These are phyloP conservation scores for Pollicipes pollicipes DNA, from an alignment of 1,140 invertebrate species.

Conservation along the genomic window DNA sequence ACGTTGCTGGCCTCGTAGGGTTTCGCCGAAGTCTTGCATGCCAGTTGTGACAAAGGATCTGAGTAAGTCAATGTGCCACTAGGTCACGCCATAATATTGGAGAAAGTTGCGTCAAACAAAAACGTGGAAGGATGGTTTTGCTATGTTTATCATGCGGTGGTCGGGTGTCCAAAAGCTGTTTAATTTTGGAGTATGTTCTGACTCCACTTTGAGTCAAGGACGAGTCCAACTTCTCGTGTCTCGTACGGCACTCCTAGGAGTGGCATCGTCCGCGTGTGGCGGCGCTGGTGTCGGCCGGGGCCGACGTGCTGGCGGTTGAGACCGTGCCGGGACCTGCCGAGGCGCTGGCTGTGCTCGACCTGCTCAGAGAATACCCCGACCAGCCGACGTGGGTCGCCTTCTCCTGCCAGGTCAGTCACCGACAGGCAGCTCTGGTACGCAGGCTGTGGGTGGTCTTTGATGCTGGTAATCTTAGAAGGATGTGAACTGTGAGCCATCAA, in stretches of 20 bases:
- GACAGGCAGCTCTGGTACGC: not conserved
- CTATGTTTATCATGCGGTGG: no score
- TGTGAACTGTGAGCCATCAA: conserved; percentile 10
- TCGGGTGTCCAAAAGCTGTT: not conserved
- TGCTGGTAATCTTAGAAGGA: conserved; percentile 8
- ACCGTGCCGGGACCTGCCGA: conserved; percentile 70
- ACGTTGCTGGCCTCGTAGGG: no score
- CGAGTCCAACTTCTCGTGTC: not conserved
- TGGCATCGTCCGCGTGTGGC: conserved; percentile 64
- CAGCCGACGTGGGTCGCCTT: conserved; percentile 67
- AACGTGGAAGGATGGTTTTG: no score
- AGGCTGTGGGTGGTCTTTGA: not conserved
- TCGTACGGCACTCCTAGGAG: conserved; percentile 22
- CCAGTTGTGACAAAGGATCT: no score
- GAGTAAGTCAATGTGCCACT: no score
- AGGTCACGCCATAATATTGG: no score
- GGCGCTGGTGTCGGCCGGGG: conserved; percentile 51
- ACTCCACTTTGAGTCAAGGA: not conserved
- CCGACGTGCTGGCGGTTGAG: conserved; percentile 68
- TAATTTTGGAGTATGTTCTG: not conserved
- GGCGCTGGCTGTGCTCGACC: conserved; percentile 54
- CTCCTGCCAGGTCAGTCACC: conserved; percentile 45
- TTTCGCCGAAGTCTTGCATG: no score
- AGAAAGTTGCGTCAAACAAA: no score
- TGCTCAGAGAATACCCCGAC: conserved; percentile 48